phyloP scores from a whole-genome alignment of 1,140 invertebrate species.

The Drepana arcuata region DNA sequence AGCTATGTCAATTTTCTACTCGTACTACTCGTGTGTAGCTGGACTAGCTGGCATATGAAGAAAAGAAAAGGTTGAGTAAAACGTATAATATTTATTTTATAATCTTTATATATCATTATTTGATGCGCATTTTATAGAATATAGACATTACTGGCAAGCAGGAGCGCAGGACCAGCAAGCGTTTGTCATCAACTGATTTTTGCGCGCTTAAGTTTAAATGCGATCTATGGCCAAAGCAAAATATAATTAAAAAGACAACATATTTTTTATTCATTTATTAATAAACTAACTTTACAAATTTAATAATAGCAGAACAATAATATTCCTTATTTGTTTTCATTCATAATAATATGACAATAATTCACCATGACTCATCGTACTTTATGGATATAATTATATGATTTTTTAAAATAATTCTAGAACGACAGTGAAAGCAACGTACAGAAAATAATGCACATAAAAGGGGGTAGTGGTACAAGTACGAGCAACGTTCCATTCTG shows the following conservation, averaged over 20 bases:
- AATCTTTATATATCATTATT: no score
- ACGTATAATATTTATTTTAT: no score
- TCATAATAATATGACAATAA: slow-evolving; percentile 70
- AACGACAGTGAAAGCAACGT: slow-evolving; percentile 69
- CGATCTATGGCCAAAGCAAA: no score
- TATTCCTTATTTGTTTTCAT: slow-evolving; percentile 71
- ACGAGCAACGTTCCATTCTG: no score
- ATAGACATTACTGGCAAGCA: no score
- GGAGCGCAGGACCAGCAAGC: no score
- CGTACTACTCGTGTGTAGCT: no score
- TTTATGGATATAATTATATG: slow-evolving; percentile 70
- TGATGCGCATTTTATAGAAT: no score
- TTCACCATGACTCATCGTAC: slow-evolving; percentile 69
- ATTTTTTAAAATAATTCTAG: slow-evolving; percentile 67
- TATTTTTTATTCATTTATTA: slow-evolving; percentile 69
- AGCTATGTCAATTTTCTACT: no score
- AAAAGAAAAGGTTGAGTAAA: no score
- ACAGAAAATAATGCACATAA: slow-evolving; percentile 68
- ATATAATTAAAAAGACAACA: slow-evolving; percentile 43
- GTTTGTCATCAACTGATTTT: not conserved
- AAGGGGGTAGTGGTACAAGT: slow-evolving; percentile 40
- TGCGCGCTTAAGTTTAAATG: not conserved
- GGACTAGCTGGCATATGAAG: no score
- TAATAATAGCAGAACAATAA: slow-evolving; percentile 72
- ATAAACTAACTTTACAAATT: slow-evolving; percentile 72